Evolutionary conservation across 2,888 invertebrate species (phyloP).

Genomic region (Lordiphosa andalusiaca): DNA sequence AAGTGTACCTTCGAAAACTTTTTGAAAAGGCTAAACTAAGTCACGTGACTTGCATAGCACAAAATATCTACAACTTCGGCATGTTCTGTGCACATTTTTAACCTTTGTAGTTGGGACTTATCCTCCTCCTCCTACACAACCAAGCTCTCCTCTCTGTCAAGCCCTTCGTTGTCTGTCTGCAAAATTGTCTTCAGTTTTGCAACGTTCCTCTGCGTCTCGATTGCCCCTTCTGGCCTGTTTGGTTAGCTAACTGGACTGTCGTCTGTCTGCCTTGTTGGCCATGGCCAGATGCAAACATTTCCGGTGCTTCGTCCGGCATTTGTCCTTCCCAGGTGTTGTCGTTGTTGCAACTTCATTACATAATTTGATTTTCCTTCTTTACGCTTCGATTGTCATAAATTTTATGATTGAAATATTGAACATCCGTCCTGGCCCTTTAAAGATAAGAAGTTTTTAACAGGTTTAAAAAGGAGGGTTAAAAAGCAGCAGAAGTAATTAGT

Average conservation of each 20-base stretch:
- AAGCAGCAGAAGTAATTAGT: too few relatives aligned
- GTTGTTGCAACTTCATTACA: constrained; percentile 18
- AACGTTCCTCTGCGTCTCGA: constrained; percentile 1
- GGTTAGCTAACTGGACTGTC: background rate
- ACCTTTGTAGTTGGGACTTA: too few relatives aligned
- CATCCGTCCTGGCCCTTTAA: background rate
- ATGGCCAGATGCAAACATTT: constrained; percentile 28
- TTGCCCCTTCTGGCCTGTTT: constrained; percentile 10
- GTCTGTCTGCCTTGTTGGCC: constrained; percentile 11
- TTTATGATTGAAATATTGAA: constrained; percentile 11
- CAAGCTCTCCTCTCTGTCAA: background rate
- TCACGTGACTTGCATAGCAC: too few relatives aligned
- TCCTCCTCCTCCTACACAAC: too few relatives aligned
- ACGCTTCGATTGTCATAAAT: constrained; percentile 13
- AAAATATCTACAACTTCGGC: too few relatives aligned
- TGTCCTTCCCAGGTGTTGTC: constrained; percentile 37
- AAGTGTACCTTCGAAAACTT: too few relatives aligned
- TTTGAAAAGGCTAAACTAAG: too few relatives aligned
- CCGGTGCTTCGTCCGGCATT: constrained; percentile 27
- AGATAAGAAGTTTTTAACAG: too few relatives aligned
- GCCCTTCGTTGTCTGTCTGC: constrained; percentile 1
- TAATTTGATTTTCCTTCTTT: constrained; percentile 20
- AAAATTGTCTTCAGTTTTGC: constrained; percentile 17
- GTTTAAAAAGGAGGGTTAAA: too few relatives aligned
- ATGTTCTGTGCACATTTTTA: too few relatives aligned